Evolutionary conservation across 2,797 vertebrate genomes (phyloP).

Genomic region (Ammospiza maritima): DNA sequence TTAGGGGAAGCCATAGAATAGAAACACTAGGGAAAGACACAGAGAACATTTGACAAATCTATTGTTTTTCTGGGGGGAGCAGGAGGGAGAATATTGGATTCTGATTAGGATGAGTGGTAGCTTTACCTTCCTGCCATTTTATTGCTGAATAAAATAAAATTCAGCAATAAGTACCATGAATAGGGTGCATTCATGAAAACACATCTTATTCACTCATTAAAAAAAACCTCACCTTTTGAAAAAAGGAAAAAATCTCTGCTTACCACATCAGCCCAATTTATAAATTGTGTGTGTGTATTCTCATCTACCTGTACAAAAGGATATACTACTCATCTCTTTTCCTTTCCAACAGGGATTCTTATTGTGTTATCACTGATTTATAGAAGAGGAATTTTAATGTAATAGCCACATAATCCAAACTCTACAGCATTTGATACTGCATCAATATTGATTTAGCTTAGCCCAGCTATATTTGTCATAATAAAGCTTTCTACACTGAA

Average conservation of each 20-base stretch:
- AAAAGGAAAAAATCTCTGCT: background rate
- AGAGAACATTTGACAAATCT: background rate
- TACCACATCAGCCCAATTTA: background rate
- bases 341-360: background rate
- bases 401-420: background rate
- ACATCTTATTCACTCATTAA: accelerated
- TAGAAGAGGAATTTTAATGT: background rate
- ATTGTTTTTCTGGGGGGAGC: background rate
- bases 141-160: background rate
- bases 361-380: background rate
- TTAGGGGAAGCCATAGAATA: background rate
- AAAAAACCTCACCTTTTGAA: background rate
- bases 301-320: background rate
- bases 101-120: background rate
- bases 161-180: background rate
- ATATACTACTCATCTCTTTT: background rate
- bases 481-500: background rate
- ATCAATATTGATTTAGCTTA: background rate
- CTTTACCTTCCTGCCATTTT: background rate
- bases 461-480: background rate
- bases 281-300: background rate
- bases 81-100: background rate
- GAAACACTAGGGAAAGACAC: background rate
- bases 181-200: background rate
- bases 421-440: background rate